Conservation (phyloP, 2,113 vertebrate genomes). For the Aptenodytes forsteri region DNA sequence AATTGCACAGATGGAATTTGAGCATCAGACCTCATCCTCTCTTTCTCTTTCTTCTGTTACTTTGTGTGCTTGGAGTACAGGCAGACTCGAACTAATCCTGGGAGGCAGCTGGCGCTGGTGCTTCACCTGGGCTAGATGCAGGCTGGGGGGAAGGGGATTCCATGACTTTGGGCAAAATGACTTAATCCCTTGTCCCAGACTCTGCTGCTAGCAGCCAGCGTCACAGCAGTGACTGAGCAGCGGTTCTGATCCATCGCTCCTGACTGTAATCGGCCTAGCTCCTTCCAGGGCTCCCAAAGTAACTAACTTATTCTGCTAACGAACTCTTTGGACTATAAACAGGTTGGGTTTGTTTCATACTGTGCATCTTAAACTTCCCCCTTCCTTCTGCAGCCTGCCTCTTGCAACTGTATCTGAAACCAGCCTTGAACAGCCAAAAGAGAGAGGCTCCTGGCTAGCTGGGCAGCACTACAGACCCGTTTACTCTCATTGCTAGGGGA, state of each 20-base stretch:
- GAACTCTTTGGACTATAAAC: not conserved
- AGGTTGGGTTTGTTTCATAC: slow-evolving; percentile 1
- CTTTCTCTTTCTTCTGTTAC: slow-evolving; percentile 15
- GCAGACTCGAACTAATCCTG: not conserved
- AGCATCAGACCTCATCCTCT: not conserved
- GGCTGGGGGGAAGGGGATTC: not conserved
- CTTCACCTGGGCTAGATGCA: not conserved
- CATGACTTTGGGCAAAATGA: not conserved
- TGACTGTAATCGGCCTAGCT: not conserved
- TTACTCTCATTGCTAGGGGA: not conserved
- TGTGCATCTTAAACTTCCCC: not conserved
- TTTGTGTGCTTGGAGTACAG: not conserved
- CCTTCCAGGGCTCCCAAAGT: not conserved
- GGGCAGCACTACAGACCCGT: not conserved
- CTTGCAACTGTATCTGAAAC: not conserved
- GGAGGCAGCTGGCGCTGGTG: not conserved
- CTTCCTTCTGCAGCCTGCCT: not conserved
- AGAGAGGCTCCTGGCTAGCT: not conserved
- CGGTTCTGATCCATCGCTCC: not conserved
- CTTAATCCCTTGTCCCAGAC: not conserved
- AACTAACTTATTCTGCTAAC: not conserved
- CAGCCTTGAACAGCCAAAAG: not conserved
- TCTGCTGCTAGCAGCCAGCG: not conserved
- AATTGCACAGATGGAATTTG: not conserved
- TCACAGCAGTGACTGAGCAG: not conserved